Evolutionary conservation across 2,113 vertebrate species (phyloP).

Genomic region (Charadrius vociferus): DNA sequence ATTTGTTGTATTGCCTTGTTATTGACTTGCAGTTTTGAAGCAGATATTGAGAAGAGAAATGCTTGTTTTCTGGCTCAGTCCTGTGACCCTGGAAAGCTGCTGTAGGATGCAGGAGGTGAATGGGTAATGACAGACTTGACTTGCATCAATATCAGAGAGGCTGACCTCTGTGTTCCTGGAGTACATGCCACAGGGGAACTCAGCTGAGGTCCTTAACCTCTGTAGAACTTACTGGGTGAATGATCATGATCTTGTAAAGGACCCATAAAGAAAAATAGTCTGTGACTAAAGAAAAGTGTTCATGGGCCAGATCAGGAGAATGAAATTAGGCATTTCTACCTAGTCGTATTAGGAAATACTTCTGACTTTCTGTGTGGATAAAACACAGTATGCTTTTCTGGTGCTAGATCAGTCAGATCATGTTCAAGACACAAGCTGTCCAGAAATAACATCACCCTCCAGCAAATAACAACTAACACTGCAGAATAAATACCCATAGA

Average conservation of each 20-base stretch:
- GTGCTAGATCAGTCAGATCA: not conserved
- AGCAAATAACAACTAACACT: not conserved
- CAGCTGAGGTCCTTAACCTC: not conserved
- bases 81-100: not conserved
- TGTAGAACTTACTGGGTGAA: not conserved
- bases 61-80: not conserved
- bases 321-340: not conserved
- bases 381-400: not conserved
- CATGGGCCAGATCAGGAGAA: not conserved
- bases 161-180: not conserved
- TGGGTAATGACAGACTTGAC: not conserved
- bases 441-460: not conserved
- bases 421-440: not conserved
- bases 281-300: not conserved
- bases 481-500: not conserved
- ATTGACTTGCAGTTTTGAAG: not conserved
- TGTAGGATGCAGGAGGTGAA: not conserved
- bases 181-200: rapidly evolving
- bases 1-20: not conserved
- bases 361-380: not conserved
- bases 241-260: not conserved
- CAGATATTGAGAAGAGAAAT: not conserved
- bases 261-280: not conserved
- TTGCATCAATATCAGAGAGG: not conserved
- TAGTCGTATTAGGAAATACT: not conserved